Evolutionary conservation across 2,113 vertebrate genomes (phyloP).

Genomic region (Fregata magnificens): DNA sequence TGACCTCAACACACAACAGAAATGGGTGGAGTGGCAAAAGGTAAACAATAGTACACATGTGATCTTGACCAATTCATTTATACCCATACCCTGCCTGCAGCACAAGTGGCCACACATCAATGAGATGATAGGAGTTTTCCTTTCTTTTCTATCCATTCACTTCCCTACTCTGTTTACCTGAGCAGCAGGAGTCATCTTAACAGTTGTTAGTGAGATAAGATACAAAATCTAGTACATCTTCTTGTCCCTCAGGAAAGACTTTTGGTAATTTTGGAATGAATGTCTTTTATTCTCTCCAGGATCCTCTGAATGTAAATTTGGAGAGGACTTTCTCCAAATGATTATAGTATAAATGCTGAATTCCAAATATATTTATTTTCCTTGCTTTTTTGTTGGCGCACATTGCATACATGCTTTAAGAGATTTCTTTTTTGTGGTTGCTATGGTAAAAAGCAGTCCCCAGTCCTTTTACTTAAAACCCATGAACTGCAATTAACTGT

Average conservation of each 20-base stretch:
- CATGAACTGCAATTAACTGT: slow-evolving; percentile 65
- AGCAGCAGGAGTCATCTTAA: not conserved
- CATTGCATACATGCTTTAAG: not conserved
- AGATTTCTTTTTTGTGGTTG: slow-evolving; percentile 56
- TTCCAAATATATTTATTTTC: slow-evolving; percentile 1
- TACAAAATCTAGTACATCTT: not conserved
- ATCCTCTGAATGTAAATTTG: slow-evolving; percentile 1
- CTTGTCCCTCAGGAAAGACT: not conserved
- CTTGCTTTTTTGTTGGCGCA: not conserved
- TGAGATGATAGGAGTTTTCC: not conserved
- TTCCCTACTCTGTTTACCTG: not conserved
- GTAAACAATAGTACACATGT: not conserved
- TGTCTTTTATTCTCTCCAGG: not conserved
- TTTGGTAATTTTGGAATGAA: not conserved
- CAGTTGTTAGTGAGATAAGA: not conserved
- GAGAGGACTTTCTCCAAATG: slow-evolving; percentile 17
- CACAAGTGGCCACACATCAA: not conserved
- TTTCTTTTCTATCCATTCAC: not conserved
- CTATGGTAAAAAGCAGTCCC: slow-evolving; percentile 63
- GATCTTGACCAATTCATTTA: not conserved
- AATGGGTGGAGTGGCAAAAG: not conserved
- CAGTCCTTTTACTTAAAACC: slow-evolving; percentile 41
- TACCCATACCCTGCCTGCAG: not conserved
- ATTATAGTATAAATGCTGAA: not conserved
- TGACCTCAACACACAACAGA: not conserved